These are phyloP conservation scores for Dicyrtoma fusca DNA, from an alignment of 2,888 invertebrate genomes.

Conservation along the genomic window DNA sequence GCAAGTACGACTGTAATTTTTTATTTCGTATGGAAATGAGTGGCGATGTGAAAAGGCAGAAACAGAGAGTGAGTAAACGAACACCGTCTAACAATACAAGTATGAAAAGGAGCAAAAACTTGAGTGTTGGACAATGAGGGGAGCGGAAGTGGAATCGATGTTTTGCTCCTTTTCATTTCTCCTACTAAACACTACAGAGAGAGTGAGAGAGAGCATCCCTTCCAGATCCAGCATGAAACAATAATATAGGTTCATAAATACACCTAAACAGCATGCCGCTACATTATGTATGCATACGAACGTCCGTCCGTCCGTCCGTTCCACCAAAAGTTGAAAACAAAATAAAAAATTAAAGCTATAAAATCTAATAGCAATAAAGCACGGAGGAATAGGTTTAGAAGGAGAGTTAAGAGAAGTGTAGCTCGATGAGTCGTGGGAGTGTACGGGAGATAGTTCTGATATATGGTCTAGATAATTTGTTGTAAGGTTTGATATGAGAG, in stretches of 20 bases:
- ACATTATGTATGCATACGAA: not conserved
- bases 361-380: too few species aligned
- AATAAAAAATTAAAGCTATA: too few species aligned
- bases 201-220: not conserved
- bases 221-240: constrained; percentile 5
- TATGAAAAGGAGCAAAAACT: not conserved
- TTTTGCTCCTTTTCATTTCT: constrained; percentile 51
- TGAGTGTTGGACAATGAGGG: not conserved
- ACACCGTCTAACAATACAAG: too few species aligned
- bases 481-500: constrained; percentile 19
- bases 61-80: constrained; percentile 2
- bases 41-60: not conserved
- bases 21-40: too few species aligned
- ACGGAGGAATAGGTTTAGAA: too few species aligned
- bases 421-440: not conserved
- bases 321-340: too few species aligned
- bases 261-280: not conserved
- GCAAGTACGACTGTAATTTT: too few species aligned
- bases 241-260: not conserved
- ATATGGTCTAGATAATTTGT: constrained; percentile 3
- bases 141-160: constrained; percentile 54
- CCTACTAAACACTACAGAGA: constrained; percentile 3
- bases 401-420: too few species aligned
- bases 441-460: not conserved
- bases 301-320: too few species aligned